Base-by-base conservation (phyloP, 2,888 invertebrate species). In the Phanerotoma sp. region DNA sequence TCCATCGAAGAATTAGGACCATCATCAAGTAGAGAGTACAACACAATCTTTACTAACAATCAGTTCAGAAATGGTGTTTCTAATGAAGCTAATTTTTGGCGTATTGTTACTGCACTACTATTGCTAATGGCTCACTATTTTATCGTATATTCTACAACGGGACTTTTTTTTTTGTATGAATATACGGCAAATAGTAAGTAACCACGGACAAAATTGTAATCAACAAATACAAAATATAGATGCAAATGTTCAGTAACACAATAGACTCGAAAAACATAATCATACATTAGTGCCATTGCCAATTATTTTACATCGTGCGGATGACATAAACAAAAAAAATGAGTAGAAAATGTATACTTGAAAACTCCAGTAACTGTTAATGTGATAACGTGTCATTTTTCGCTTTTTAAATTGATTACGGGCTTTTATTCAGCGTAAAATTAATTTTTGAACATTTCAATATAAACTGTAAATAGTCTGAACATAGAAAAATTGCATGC, bases 1-100 rank as follows among this genome's bases (percentile, higher is more conserved):
- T 88, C 85, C 84, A 86, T 84, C 79, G 82, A 85, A 65, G 83
- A 84, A 77, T 81, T 84, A 79, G 86, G 85, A 50, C 69, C 70
- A 44, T 54, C 63, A 62, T 70, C 69, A 55, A 70, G 66, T 63
- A 72, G 67, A 64, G 68, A 71, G 62, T 62, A 69, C 64, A 67
- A 68, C 60, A 58, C 63, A 58, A 62, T 66, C 57, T 70, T 62
- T 49, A 64, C 65, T 60, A 69, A 65, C 64, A 66, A 69, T 55
- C 64, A 67, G 55, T 67, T 70, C 48, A 59, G 60, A 18, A 70
- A 69, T 59, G 54, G 58, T 56, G 61, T 60, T 38, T 44, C 60
- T 51, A 52, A 52, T 48, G 54, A 51, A 22, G 45, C 56, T 41
- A 46, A 54, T 40, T 42, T 60, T 45, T 50, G 54, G 57, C 57